phyloP scores from a whole-genome alignment of 2,113 vertebrate species.

The Thryonomys swinderianus region DNA sequence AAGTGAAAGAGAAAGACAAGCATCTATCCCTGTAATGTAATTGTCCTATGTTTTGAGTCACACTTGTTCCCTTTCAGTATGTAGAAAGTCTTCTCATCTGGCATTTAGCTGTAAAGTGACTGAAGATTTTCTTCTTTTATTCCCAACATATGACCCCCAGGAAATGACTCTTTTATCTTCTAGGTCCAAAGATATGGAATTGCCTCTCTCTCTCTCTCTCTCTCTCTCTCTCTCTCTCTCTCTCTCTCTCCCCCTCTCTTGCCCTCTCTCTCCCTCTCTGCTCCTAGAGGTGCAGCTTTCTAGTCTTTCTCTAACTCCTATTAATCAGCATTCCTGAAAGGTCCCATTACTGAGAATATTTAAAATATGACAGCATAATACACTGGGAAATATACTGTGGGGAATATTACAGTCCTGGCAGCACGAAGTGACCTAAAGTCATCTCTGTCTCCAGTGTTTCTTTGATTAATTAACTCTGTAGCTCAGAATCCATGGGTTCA shows the following conservation, averaged over 20 bases:
- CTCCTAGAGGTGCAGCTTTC: not conserved
- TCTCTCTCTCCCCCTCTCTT: not conserved
- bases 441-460: constrained; percentile 24
- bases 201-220: not conserved
- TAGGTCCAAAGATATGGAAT: not conserved
- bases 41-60: not conserved
- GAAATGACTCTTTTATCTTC: not conserved
- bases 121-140: not conserved
- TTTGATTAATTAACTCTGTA: constrained; percentile 78
- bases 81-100: not conserved
- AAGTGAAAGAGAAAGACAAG: not conserved
- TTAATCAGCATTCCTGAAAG: constrained; percentile 64
- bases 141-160: not conserved
- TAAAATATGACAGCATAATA: constrained; percentile 55
- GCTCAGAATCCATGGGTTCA: constrained; percentile 46
- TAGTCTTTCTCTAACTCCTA: not conserved
- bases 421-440: constrained; percentile 61
- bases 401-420: constrained; percentile 56
- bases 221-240: not conserved
- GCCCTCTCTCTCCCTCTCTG: not conserved
- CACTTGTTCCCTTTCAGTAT: not conserved
- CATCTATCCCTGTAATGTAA: not conserved
- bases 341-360: constrained; percentile 35
- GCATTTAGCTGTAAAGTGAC: not conserved
- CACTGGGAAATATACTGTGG: constrained; percentile 46